Base-by-base conservation (phyloP, 1,140 invertebrate species). In the Archivesica marissinica region DNA sequence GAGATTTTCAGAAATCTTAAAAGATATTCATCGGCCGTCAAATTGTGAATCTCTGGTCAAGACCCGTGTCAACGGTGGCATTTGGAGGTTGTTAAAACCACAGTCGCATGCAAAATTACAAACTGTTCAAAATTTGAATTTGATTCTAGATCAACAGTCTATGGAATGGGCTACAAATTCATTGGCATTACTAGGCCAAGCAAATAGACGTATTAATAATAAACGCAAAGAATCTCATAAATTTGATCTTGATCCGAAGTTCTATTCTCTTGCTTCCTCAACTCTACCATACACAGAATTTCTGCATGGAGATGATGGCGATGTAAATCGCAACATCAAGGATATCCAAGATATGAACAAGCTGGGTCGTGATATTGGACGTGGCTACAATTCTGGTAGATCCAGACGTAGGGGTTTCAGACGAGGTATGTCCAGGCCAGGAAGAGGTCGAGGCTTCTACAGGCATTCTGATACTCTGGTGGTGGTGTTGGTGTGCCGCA, bases 301-400 rank as follows among this genome's bases (percentile, higher is more conserved):
- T 1, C 68, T 80, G 41, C 39, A 77, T 56, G 74, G 74, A 20
- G 52, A 79, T 6, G 77, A 79, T 20, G 41, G n/a, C 20, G 77
- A 79, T 47, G 77, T 79, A 2, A 79, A 79, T 38, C 44, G 68
- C 13, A 79, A 79, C 23, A 61, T 79, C 38, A 54, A 41, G 41
- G 77, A 79, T 23, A 79, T 79, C 13, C 64, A 79, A 28, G 52
- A 79, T 35, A 59, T 77, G 75, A 77, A 77, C 38, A 52, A 54
- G 23, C 59, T 77, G n/a, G 75, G 75, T 25, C 47, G 30, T 35
- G 23, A 6, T 25, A 17, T 33, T 7, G 75, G 75, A 17, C 28
- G 75, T 35, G 75, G 75, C 1, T 9, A 17, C 23, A 30, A n/a
- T 47, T 28, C 38, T 3, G 61, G 75, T 39, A 54, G 75, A 0